phyloP scores from a whole-genome alignment of 2,797 vertebrate genomes.

The Myripristis murdjan region DNA sequence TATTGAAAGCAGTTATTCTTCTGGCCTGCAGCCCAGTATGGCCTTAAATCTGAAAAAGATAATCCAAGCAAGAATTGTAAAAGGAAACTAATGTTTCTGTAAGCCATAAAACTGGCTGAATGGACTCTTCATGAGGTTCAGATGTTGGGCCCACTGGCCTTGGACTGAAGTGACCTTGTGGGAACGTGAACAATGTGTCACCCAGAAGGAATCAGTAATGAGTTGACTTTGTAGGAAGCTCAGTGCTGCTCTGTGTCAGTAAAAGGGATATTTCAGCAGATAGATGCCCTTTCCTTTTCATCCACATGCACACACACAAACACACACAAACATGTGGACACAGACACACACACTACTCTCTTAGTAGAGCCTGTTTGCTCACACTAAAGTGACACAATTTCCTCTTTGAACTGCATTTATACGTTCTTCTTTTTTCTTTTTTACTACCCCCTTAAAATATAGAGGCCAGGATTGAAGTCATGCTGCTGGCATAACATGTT shows the following conservation, averaged over 20 bases:
- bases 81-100: constrained; percentile 72
- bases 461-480: constrained; percentile 81
- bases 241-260: constrained; percentile 5
- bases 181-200: constrained; percentile 61
- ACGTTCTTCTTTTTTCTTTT: constrained; percentile 64
- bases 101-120: constrained; percentile 57
- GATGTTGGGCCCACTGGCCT: constrained; percentile 57
- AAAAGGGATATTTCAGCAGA: not conserved
- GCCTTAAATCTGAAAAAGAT: constrained; percentile 67
- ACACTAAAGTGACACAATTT: constrained; percentile 69
- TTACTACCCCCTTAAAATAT: constrained; percentile 68
- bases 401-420: constrained; percentile 61
- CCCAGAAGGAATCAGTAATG: constrained; percentile 34
- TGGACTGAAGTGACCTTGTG: constrained; percentile 68
- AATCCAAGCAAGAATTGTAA: constrained; percentile 69
- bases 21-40: constrained; percentile 61
- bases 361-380: constrained; percentile 55
- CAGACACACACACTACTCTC: constrained; percentile 32
- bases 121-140: constrained; percentile 66
- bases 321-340: constrained; percentile 17
- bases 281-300: constrained; percentile 11
- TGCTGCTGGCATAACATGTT: constrained; percentile 76
- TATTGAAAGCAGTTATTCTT: constrained; percentile 64
- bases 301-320: constrained; percentile 22
- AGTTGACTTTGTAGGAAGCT: constrained; percentile 14